phyloP scores from a whole-genome alignment of 2,797 vertebrate genomes.

The Anolis apletophallus region DNA sequence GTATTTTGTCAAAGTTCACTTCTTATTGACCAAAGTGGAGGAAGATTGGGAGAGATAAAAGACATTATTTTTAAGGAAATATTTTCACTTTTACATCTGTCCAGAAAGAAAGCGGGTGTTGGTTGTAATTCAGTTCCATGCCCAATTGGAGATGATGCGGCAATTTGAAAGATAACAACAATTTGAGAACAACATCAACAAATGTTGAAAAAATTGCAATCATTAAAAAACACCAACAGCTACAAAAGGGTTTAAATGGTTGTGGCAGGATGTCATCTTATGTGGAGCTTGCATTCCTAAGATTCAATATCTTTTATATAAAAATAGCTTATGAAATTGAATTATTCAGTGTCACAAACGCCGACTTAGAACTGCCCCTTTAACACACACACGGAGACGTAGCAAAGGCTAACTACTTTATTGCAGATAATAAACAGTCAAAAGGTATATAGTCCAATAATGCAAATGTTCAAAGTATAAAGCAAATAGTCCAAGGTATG shows the following conservation, averaged over 20 bases:
- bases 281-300: conserved; percentile 7
- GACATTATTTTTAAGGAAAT: background rate
- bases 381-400: too few species aligned
- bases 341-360: conserved; percentile 41
- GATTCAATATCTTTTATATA: conserved; percentile 5
- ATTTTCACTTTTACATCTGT: background rate
- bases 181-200: background rate
- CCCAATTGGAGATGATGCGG: background rate
- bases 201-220: background rate
- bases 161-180: background rate
- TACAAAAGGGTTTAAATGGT: conserved; percentile 6
- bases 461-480: too few species aligned
- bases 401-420: too few species aligned
- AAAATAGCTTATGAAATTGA: conserved; percentile 3
- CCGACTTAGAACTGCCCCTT: too few species aligned
- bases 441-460: too few species aligned
- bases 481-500: too few species aligned
- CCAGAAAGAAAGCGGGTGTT: background rate
- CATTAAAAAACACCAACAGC: background rate
- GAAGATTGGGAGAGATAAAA: background rate
- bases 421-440: too few species aligned
- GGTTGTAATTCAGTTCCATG: background rate
- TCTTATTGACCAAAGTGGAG: background rate
- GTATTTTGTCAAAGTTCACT: background rate
- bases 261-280: background rate